phyloP scores from a whole-genome alignment of 1,140 invertebrate species.

The Drosophila tani region DNA sequence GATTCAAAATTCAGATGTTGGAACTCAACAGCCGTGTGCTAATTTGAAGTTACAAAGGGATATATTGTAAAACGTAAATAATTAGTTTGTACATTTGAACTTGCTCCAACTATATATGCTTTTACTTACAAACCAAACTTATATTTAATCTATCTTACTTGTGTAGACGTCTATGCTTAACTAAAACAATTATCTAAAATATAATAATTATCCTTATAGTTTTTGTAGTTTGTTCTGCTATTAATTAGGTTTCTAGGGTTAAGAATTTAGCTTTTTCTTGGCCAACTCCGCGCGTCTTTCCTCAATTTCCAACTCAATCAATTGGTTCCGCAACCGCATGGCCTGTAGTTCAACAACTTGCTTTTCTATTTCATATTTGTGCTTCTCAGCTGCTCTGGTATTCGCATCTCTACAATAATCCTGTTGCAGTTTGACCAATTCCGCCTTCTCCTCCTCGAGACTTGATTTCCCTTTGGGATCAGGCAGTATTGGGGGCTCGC shows the following conservation, averaged over 20 bases:
- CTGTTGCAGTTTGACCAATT: slow-evolving; percentile 26
- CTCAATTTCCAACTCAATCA: slow-evolving; percentile 31
- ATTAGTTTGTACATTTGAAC: background rate
- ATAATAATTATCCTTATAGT: background rate
- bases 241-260: background rate
- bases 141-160: too few species aligned
- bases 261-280: slow-evolving; percentile 1
- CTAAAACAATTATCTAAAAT: background rate
- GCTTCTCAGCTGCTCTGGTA: slow-evolving; percentile 25
- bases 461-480: background rate
- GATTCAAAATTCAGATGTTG: background rate
- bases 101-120: background rate
- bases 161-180: background rate
- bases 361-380: slow-evolving; percentile 23
- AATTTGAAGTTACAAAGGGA: too few species aligned
- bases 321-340: slow-evolving; percentile 10
- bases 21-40: background rate
- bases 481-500: background rate
- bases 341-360: slow-evolving; percentile 12
- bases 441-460: slow-evolving; percentile 11
- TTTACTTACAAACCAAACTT: background rate
- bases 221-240: too few species aligned
- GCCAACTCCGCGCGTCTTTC: slow-evolving; percentile 9
- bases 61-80: background rate
- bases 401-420: slow-evolving; percentile 21